These are phyloP conservation scores for Falco cherrug DNA, from an alignment of 2,797 vertebrate genomes.

Conservation along the genomic window DNA sequence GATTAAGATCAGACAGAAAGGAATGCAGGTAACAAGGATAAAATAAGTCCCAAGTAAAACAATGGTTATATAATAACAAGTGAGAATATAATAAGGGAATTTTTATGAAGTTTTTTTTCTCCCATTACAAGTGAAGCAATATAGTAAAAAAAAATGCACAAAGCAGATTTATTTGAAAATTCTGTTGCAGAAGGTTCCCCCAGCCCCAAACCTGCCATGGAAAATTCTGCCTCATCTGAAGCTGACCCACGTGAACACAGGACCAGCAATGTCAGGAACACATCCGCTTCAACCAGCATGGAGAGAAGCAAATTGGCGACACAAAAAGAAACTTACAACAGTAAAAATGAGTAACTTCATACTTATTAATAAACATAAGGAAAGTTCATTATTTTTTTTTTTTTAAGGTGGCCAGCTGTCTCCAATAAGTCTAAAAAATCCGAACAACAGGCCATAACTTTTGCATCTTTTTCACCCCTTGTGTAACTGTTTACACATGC, in stretches of 20 bases:
- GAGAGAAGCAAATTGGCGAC: background rate
- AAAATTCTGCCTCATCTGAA: background rate
- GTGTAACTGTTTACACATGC: background rate
- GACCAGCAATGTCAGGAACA: rapidly evolving
- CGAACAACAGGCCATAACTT: background rate
- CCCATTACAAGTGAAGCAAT: background rate
- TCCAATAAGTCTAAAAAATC: background rate
- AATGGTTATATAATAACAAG: background rate
- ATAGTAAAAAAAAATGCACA: background rate
- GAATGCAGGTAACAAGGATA: background rate
- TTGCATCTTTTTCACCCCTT: background rate
- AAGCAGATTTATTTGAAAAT: background rate
- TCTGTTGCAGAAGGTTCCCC: background rate
- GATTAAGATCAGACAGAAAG: background rate
- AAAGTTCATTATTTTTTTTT: background rate
- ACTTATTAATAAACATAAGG: background rate
- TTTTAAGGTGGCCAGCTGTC: background rate
- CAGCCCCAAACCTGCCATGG: background rate
- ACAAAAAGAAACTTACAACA: background rate
- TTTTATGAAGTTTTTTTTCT: rapidly evolving
- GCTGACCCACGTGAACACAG: background rate
- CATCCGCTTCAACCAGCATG: background rate
- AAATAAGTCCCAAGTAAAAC: background rate
- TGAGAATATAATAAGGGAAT: background rate
- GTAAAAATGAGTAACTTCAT: background rate